Percentiles rank a stretch among this genome's conserved stretches.
phyloP scores from a whole-genome alignment of 2,888 invertebrate species.

The Amiota minor region DNA sequence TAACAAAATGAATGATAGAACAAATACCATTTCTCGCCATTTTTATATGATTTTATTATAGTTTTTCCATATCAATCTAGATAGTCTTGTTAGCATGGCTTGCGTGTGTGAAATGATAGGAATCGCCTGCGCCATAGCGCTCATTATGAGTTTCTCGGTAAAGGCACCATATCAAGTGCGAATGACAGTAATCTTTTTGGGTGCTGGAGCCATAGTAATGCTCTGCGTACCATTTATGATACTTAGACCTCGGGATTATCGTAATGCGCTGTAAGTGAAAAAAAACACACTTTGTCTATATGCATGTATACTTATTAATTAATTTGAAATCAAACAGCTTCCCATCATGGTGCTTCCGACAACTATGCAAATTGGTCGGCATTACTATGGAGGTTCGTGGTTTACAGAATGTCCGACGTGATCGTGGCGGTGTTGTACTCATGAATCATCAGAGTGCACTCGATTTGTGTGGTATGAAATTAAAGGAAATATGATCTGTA shows the following conservation, averaged over 20 bases:
- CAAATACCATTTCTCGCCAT: no score
- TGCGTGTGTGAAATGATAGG: slow-evolving; percentile 70
- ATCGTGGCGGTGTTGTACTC: slow-evolving; percentile 85
- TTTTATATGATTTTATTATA: no score
- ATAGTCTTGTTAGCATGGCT: slow-evolving; percentile 53
- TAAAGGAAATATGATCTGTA: slow-evolving; percentile 41
- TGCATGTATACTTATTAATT: neutral
- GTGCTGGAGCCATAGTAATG: slow-evolving; percentile 77
- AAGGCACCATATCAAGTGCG: slow-evolving; percentile 82
- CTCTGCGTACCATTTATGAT: slow-evolving; percentile 85
- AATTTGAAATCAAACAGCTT: slow-evolving; percentile 74
- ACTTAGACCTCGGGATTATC: slow-evolving; percentile 81
- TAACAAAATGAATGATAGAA: no score
- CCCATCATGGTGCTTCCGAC: slow-evolving; percentile 79
- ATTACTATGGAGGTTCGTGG: slow-evolving; percentile 83
- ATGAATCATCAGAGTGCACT: slow-evolving; percentile 92
- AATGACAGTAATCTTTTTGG: slow-evolving; percentile 78
- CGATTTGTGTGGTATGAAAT: slow-evolving; percentile 84
- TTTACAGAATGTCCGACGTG: slow-evolving; percentile 82
- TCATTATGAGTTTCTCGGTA: slow-evolving; percentile 68
- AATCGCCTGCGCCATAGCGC: slow-evolving; percentile 65
- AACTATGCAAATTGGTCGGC: slow-evolving; percentile 76
- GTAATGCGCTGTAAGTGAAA: slow-evolving; percentile 84
- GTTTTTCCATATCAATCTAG: no score
- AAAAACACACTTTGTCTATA: neutral